Conservation (phyloP, 2,113 vertebrate genomes). For the Jacana jacana region DNA sequence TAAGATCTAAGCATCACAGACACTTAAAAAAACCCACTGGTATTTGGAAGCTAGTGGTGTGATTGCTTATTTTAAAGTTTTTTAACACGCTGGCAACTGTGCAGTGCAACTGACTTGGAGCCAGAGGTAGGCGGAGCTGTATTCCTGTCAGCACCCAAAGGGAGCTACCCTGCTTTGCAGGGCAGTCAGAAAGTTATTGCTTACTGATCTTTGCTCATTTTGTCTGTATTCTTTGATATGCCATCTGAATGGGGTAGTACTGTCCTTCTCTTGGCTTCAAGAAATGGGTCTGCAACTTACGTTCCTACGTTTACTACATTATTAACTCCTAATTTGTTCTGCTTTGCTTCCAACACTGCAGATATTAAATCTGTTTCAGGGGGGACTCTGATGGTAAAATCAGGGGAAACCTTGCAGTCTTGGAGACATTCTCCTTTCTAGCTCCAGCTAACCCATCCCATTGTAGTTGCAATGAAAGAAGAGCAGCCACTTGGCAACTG, state of each 20-base stretch:
- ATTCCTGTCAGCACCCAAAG: background rate
- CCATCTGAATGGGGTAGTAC: background rate
- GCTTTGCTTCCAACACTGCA: background rate
- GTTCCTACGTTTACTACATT: background rate
- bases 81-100: background rate
- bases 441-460: background rate
- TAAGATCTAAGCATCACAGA: background rate
- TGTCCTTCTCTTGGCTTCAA: background rate
- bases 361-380: background rate
- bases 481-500: background rate
- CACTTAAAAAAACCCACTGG: background rate
- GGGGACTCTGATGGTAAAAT: fast-evolving
- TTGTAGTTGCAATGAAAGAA: background rate
- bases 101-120: background rate
- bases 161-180: background rate
- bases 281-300: background rate
- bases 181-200: background rate
- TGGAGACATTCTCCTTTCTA: background rate
- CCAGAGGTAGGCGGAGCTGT: background rate
- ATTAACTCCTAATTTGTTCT: background rate
- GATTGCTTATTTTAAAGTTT: background rate
- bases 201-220: background rate
- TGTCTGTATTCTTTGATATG: background rate
- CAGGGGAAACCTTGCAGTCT: background rate
- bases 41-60: background rate